These are phyloP conservation scores for Holotrichia oblita DNA, from an alignment of 1,140 invertebrate species.

Conservation along the genomic window DNA sequence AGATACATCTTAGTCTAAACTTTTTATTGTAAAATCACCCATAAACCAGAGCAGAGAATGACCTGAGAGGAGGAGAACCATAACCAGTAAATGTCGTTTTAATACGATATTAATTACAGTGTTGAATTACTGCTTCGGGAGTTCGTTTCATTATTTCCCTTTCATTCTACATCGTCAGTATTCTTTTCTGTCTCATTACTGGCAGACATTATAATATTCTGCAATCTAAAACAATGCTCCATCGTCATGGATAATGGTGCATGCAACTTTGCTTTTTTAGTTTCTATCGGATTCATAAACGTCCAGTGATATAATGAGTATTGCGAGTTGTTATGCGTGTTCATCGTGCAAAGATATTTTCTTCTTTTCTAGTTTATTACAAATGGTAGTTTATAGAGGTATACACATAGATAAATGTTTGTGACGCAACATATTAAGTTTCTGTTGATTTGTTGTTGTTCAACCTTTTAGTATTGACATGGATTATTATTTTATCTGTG, in stretches of 20 bases:
- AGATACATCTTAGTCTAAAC: too few relatives aligned
- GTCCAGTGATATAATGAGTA: background rate
- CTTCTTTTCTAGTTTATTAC: background rate
- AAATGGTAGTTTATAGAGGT: background rate
- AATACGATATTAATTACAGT: conserved; percentile 21
- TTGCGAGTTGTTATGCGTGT: background rate
- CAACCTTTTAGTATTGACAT: too few relatives aligned
- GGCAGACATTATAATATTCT: conserved; percentile 13
- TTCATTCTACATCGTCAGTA: background rate
- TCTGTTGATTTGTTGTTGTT: too few relatives aligned
- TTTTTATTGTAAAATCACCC: background rate
- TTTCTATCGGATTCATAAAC: background rate
- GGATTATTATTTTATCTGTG: too few relatives aligned
- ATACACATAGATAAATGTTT: too few relatives aligned
- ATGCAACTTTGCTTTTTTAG: background rate
- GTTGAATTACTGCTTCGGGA: conserved; percentile 15
- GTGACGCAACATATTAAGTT: too few relatives aligned
- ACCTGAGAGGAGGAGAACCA: background rate
- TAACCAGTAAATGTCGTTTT: background rate
- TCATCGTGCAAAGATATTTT: background rate
- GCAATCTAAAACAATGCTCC: background rate
- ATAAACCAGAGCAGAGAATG: background rate
- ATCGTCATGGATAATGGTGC: conserved; percentile 6
- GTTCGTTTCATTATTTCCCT: conserved; percentile 6
- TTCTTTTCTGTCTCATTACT: background rate